Evolutionary conservation across 2,113 vertebrate genomes (phyloP).

Genomic region (Chaetodon auriga): DNA sequence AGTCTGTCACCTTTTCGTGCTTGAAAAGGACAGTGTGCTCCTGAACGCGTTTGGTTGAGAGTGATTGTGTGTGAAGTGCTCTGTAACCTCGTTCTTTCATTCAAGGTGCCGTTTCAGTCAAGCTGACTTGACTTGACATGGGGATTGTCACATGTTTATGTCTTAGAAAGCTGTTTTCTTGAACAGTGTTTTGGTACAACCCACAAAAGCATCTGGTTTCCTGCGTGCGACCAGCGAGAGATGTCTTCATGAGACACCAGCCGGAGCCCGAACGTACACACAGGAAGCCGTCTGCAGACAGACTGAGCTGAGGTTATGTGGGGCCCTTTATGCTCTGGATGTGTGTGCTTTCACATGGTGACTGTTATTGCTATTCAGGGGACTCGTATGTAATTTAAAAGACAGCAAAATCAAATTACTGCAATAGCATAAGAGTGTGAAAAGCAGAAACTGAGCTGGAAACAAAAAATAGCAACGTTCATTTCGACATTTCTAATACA

Average conservation of each 20-base stretch:
- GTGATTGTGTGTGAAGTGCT: slow-evolving; percentile 32
- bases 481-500: slow-evolving; percentile 14
- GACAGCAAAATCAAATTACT: slow-evolving; percentile 15
- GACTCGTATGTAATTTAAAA: not conserved
- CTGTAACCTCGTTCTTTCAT: slow-evolving; percentile 25
- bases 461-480: slow-evolving; percentile 5
- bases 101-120: slow-evolving; percentile 39
- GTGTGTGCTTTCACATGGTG: slow-evolving; percentile 29
- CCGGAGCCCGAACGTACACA: slow-evolving; percentile 24
- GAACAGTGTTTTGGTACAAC: slow-evolving; percentile 45
- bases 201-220: slow-evolving; percentile 64
- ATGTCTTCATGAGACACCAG: slow-evolving; percentile 45
- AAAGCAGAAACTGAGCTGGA: slow-evolving; percentile 9
- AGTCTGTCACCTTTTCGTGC: slow-evolving; percentile 7
- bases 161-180: slow-evolving; percentile 34
- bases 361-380: slow-evolving; percentile 22
- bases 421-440: not conserved
- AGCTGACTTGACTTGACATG: slow-evolving; percentile 36
- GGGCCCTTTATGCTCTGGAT: slow-evolving; percentile 22
- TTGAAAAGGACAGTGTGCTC: slow-evolving; percentile 37
- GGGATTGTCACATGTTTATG: slow-evolving; percentile 37
- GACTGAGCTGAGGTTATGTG: slow-evolving; percentile 27
- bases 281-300: slow-evolving; percentile 59
- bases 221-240: slow-evolving; percentile 60
- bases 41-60: slow-evolving; percentile 21